A percentile compares a stretch with the other conserved stretches of the same genome.
Conservation (phyloP, 2,888 invertebrate genomes). For the Agrochola litura region DNA sequence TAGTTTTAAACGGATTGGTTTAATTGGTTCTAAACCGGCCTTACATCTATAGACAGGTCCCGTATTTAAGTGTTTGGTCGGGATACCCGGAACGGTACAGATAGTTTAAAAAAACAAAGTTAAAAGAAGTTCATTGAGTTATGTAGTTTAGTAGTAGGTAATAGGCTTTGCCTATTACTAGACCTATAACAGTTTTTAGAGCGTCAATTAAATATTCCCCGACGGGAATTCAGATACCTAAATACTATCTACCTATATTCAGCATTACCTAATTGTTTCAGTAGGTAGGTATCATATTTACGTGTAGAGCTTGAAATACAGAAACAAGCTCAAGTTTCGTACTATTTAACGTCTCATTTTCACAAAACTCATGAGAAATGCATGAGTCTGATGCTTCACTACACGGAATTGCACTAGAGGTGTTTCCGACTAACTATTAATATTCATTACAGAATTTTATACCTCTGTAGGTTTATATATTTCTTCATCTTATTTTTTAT, state of each 20-base stretch:
- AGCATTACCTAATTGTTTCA: background rate
- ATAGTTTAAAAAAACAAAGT: background rate
- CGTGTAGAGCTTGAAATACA: background rate
- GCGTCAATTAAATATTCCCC: background rate
- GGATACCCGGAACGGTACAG: background rate
- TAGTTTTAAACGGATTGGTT: too few species aligned
- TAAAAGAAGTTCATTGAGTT: background rate
- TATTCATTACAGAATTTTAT: background rate
- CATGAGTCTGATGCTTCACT: background rate
- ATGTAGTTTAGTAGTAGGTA: background rate
- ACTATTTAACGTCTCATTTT: background rate
- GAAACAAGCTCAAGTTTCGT: background rate
- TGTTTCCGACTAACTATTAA: background rate
- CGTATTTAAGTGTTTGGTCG: background rate
- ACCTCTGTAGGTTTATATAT: background rate
- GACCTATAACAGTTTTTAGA: background rate
- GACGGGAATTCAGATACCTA: background rate
- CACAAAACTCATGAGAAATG: background rate
- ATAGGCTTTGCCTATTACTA: background rate
- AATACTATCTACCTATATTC: background rate
- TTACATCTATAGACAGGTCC: too few species aligned
- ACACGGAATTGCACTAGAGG: background rate
- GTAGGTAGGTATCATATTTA: background rate
- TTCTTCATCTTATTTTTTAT: too few species aligned
- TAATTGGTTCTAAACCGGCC: too few species aligned